A percentile compares a stretch with the other conserved stretches of the same genome.
Evolutionary conservation across 2,888 invertebrate genomes (phyloP).

Genomic region (Pristionchus fissidentatus): DNA sequence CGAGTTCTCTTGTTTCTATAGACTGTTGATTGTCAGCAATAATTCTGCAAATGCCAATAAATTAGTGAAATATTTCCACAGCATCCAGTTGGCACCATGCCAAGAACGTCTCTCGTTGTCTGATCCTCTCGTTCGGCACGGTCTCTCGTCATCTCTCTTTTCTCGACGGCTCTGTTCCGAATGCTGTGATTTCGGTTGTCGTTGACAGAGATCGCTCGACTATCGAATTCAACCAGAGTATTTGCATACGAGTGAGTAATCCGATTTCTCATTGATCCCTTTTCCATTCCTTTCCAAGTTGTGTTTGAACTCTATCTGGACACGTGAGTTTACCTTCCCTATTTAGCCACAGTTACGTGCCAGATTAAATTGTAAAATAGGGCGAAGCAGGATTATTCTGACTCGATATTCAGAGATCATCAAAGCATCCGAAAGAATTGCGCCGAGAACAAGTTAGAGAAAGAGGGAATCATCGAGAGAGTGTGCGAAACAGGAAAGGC

Average conservation of each 20-base stretch:
- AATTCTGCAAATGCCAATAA: conserved; percentile 7
- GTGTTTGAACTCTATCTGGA: background rate
- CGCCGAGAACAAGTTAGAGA: background rate
- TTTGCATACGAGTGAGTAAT: conserved; percentile 28
- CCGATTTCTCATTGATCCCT: background rate
- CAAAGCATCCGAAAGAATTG: background rate
- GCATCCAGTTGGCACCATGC: too few relatives aligned
- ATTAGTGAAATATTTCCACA: too few relatives aligned
- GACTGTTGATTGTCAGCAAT: conserved; percentile 18
- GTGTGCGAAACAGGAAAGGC: background rate
- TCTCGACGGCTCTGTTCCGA: too few relatives aligned
- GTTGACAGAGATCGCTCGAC: background rate
- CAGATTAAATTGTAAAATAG: too few relatives aligned
- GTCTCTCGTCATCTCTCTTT: too few relatives aligned
- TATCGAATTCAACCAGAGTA: background rate
- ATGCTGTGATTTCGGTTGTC: background rate
- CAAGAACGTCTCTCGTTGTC: too few relatives aligned
- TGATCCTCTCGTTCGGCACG: too few relatives aligned
- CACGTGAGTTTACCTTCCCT: too few relatives aligned
- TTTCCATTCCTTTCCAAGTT: background rate
- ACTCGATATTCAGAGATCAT: too few relatives aligned
- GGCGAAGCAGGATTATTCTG: too few relatives aligned
- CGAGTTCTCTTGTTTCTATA: conserved; percentile 27
- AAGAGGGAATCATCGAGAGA: too few relatives aligned
- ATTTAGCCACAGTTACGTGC: too few relatives aligned